phyloP scores from a whole-genome alignment of 1,140 invertebrate species.

The Pectinophora gossypiella region DNA sequence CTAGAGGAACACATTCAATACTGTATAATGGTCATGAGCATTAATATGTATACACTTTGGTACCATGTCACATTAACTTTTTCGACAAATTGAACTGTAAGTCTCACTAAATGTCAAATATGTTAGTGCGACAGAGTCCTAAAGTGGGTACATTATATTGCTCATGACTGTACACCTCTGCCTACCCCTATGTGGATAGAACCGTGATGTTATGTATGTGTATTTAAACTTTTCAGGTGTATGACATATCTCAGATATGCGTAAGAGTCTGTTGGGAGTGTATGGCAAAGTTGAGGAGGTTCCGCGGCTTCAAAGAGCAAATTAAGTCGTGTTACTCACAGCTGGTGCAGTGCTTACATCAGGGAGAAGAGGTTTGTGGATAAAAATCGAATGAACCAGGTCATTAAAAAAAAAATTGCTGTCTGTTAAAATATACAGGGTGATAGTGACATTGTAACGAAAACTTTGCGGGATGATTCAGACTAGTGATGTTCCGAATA shows the following conservation, averaged over 20 bases:
- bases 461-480: too few relatives aligned
- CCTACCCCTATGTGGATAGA: neutral
- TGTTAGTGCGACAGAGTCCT: neutral
- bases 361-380: constrained; percentile 13
- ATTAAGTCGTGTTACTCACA: constrained; percentile 29
- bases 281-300: constrained; percentile 24
- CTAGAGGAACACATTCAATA: too few relatives aligned
- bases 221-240: constrained; percentile 15
- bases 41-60: neutral
- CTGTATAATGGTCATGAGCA: too few relatives aligned
- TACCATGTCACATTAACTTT: neutral
- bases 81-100: neutral
- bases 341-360: constrained; percentile 19
- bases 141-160: neutral
- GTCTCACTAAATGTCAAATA: neutral
- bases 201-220: neutral
- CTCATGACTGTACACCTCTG: neutral
- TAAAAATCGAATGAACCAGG: neutral
- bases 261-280: constrained; percentile 52
- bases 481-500: too few relatives aligned
- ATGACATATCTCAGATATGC: constrained; percentile 17
- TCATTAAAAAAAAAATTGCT: neutral
- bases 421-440: neutral
- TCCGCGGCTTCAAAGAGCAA: constrained; percentile 33
- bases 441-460: too few relatives aligned